Conservation (phyloP, 2,113 vertebrate genomes). For the Heliornis fulica region DNA sequence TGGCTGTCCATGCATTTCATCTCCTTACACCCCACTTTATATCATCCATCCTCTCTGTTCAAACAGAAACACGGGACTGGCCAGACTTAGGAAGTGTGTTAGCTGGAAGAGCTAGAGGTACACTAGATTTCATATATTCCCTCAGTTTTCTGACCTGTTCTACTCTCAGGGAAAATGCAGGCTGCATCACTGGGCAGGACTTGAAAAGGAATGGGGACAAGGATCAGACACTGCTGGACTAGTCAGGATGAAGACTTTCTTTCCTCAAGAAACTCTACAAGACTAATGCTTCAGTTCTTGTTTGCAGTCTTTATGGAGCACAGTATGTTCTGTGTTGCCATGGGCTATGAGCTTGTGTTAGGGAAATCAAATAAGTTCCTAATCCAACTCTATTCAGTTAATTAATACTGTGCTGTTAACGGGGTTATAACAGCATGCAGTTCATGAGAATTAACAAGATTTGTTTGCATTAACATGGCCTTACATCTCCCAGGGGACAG, state of each 20-base stretch:
- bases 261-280: background rate
- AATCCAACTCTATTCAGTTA: constrained; percentile 6
- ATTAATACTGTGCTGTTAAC: constrained; percentile 34
- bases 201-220: background rate
- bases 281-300: background rate
- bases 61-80: background rate
- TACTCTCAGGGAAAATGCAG: background rate
- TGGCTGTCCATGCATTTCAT: background rate
- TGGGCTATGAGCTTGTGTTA: background rate
- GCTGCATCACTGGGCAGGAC: background rate
- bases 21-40: background rate
- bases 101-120: background rate
- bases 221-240: background rate
- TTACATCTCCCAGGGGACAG: constrained; percentile 40
- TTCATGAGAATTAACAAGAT: constrained; percentile 42
- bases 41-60: background rate
- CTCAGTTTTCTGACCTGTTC: background rate
- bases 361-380: constrained; percentile 32
- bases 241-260: background rate
- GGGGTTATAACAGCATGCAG: background rate
- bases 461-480: constrained; percentile 13
- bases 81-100: background rate
- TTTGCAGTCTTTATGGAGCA: background rate
- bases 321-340: background rate
- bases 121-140: background rate